Percentiles rank a stretch among this genome's conserved stretches.
These are phyloP conservation scores for Ictalurus punctatus DNA, from an alignment of 2,113 vertebrate genomes.

Conservation along the genomic window DNA sequence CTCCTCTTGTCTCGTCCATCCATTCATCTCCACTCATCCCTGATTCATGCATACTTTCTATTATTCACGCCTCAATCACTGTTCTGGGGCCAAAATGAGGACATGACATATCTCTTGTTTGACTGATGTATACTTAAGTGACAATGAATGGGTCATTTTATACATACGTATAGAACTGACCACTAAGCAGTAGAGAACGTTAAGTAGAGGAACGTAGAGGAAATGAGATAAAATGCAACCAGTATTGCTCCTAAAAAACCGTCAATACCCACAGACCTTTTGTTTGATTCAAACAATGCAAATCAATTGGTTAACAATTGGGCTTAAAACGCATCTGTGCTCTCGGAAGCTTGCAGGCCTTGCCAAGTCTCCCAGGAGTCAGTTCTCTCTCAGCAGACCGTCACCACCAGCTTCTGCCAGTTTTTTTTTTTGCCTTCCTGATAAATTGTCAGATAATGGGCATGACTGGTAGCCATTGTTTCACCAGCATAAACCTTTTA, in stretches of 20 bases:
- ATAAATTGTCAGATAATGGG: conserved; percentile 85
- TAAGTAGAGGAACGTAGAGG: background rate
- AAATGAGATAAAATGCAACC: background rate
- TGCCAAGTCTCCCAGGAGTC: conserved; percentile 54
- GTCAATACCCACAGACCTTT: conserved; percentile 28
- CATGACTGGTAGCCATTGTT: conserved; percentile 83
- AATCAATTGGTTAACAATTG: conserved; percentile 37
- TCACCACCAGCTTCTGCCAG: conserved; percentile 61
- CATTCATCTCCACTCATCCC: conserved; percentile 43
- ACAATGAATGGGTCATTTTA: background rate
- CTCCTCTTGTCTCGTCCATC: conserved; percentile 14
- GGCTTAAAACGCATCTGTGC: conserved; percentile 56
- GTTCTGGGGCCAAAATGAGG: conserved; percentile 14
- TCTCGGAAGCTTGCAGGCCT: conserved; percentile 31
- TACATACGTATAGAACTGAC: background rate
- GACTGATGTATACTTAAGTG: background rate
- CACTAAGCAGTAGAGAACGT: background rate
- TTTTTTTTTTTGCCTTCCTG: conserved; percentile 59
- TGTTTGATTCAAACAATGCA: conserved; percentile 47
- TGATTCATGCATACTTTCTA: conserved; percentile 21
- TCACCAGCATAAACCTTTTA: conserved; percentile 84
- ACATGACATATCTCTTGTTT: background rate
- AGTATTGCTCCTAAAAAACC: background rate
- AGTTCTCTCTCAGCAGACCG: conserved; percentile 59
- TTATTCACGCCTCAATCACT: background rate